These are phyloP conservation scores for Augochlora pura DNA, from an alignment of 1,140 invertebrate species.

Conservation along the genomic window DNA sequence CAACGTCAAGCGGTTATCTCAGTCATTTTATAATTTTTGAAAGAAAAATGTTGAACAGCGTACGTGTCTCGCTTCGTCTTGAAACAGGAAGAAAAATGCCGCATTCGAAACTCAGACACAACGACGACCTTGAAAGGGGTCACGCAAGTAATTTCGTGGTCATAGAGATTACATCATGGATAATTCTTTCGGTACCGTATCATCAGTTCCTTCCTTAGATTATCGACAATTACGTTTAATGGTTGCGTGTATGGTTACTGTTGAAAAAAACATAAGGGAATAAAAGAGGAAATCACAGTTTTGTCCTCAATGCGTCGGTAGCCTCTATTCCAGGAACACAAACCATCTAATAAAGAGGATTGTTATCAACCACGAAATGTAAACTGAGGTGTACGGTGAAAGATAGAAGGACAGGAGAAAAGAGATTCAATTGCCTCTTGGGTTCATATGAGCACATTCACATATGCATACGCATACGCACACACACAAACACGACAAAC, in stretches of 20 bases:
- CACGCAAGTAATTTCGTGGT: conserved; percentile 19
- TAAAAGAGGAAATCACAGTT: neutral
- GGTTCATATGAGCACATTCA: neutral
- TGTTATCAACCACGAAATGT: neutral
- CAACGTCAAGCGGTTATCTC: no score
- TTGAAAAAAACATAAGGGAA: neutral
- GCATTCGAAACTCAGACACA: neutral
- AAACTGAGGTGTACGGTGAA: neutral
- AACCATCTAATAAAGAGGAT: neutral
- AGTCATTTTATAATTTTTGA: no score
- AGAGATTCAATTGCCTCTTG: conserved; percentile 21
- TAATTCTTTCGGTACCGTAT: conserved; percentile 6
- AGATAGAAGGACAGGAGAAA: neutral
- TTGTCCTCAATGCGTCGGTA: neutral
- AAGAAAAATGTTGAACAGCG: no score
- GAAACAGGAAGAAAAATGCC: neutral
- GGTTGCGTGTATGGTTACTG: neutral
- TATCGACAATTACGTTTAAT: neutral
- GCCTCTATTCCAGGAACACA: neutral
- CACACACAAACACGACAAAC: neutral
- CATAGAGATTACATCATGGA: neutral
- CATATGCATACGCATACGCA: no score
- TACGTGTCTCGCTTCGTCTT: no score
- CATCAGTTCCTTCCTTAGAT: neutral
- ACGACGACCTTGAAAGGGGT: neutral